Base-by-base conservation (phyloP, 2,113 vertebrate genomes). In the Pseudorhombus dupliciocellatus region DNA sequence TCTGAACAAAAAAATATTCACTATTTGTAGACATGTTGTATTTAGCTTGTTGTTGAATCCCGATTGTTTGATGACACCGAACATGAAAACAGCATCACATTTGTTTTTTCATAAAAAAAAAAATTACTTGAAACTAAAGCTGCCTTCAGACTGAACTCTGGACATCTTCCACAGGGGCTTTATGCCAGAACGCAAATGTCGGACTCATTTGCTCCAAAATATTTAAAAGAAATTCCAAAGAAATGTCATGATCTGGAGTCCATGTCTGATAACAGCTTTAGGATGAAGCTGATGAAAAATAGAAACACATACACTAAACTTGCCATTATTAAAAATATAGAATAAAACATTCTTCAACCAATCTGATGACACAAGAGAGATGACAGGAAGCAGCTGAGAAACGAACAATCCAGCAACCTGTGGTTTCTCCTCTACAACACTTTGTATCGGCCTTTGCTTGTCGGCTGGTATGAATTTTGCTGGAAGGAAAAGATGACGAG, bases 391-490 rank as follows among this genome's bases (percentile, higher is more conserved):
- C n/a, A 11, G 50, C 0, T 31, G 68, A 51, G 1, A 18, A 26
- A 56, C 14, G 46, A 16, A 46, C 50, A 22, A 48, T 72, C 65
- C 56, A 10, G 24, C 4, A 46, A 61, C 31, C 51, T 31, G 40
- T 6, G 5, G 3, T 12, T 79, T 64, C 15, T 42, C 75, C 78
- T 90, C 93, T 95, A 99, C 87, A 99, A 87, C 83, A 99, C 98
- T 92, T 99, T 99, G 95, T 99, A 99, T 85, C 98, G 94, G 91
- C 97, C 95, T 95, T 98, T 98, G 93, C 96, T 98, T 66, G 97
- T 98, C 18, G 98, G 98, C 91, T 99, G 97, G 93, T 99, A 99
- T 18, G 97, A 99, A 89, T 99, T 99, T 98, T 99, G 97, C 98
- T 99, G 84, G 5, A 92, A 18, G 80, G 46, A 79, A 84, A 53